Conservation (phyloP, 2,113 vertebrate species). For the Sturnus vulgaris region DNA sequence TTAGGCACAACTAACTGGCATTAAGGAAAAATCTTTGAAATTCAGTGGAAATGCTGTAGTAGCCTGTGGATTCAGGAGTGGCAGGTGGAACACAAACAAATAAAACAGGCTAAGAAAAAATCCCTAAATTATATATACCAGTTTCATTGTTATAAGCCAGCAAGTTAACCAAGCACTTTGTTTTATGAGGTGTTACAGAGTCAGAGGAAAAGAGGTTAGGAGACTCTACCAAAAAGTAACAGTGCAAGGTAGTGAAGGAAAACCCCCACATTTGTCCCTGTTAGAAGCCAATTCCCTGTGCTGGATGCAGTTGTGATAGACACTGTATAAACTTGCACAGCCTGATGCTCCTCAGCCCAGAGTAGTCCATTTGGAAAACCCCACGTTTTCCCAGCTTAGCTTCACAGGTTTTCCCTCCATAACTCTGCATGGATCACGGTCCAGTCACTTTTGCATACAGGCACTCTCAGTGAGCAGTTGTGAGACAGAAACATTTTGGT, state of each 20-base stretch:
- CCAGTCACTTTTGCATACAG: neutral
- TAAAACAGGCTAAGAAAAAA: neutral
- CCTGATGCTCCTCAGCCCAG: neutral
- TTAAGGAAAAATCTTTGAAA: neutral
- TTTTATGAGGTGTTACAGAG: conserved; percentile 4
- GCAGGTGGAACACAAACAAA: neutral
- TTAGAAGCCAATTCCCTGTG: neutral
- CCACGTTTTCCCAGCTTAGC: neutral
- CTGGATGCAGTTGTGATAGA: neutral
- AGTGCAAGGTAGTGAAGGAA: neutral
- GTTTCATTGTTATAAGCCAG: neutral
- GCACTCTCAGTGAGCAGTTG: neutral
- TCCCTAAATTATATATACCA: neutral
- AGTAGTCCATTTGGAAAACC: neutral
- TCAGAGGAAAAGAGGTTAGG: neutral
- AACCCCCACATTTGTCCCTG: fast-evolving
- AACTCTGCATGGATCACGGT: neutral
- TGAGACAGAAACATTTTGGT: neutral
- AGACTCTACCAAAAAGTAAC: neutral
- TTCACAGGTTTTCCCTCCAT: neutral
- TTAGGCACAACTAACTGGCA: neutral
- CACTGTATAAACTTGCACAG: neutral
- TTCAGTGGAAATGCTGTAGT: neutral
- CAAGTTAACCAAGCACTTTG: neutral
- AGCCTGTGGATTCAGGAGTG: neutral